Conservation (phyloP, 2,113 vertebrate genomes). For the Chitala chitala region DNA sequence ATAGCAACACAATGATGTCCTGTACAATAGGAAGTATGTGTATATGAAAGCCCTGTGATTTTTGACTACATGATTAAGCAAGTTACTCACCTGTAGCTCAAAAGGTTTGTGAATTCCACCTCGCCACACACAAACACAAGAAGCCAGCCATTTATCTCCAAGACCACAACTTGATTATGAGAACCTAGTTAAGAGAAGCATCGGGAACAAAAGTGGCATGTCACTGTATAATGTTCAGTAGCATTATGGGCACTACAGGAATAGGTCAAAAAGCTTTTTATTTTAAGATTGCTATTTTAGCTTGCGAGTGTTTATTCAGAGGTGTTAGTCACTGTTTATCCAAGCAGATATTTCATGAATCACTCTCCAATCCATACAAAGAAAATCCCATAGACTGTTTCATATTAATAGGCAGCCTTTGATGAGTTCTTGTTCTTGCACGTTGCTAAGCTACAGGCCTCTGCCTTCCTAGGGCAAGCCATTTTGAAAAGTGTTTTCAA, state of each 20-base stretch:
- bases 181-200: not conserved
- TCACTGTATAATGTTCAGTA: not conserved
- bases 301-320: not conserved
- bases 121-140: too few relatives aligned
- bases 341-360: constrained; percentile 11
- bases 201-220: not conserved
- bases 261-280: not conserved
- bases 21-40: too few relatives aligned
- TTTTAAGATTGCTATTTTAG: not conserved
- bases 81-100: too few relatives aligned
- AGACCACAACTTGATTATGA: too few relatives aligned
- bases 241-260: too few relatives aligned
- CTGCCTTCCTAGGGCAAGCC: constrained; percentile 2
- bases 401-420: constrained; percentile 6
- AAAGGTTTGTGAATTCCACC: too few relatives aligned
- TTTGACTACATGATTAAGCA: too few relatives aligned
- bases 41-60: too few relatives aligned
- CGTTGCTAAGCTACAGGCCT: constrained; percentile 15
- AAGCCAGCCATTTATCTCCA: too few relatives aligned
- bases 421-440: not conserved
- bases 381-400: constrained; percentile 6
- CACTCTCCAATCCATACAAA: not conserved
- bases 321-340: constrained; percentile 4
- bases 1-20: too few relatives aligned
- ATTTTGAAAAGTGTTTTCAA: constrained; percentile 22